Evolutionary conservation across 2,888 invertebrate genomes (phyloP), one percentile per base, ranked within the genome.

Genomic region (Oscheius sp.): DNA sequence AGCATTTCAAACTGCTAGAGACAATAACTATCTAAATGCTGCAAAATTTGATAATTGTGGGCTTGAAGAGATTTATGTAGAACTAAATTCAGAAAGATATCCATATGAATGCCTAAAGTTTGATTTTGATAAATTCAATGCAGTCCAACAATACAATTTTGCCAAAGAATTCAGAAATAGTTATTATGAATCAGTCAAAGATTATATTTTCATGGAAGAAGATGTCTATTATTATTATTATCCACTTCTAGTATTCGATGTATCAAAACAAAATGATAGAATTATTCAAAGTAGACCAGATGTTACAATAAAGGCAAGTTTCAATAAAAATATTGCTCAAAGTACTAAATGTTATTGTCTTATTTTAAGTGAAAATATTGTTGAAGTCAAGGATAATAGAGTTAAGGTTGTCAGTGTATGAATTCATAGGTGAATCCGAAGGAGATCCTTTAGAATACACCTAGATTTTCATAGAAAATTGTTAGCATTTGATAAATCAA

Each of bases 51-150:
- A n/a, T n/a, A n/a, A n/a, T n/a, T n/a, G n/a, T n/a, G n/a, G n/a
- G n/a, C n/a, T n/a, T n/a, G n/a, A n/a, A n/a, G n/a, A n/a, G n/a
- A n/a, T n/a, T n/a, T n/a, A n/a, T n/a, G n/a, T n/a, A n/a, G n/a
- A n/a, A n/a, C n/a, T n/a, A n/a, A n/a, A n/a, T n/a, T n/a, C 46
- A 12, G 79, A 79, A 48, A 74, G 79, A 69, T 79, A 79, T 73
- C 78, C 78, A 46, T 69, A 78, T 70, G 78, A 78, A 65, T 80
- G 79, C 65, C 66, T 79, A 17, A 78, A 71, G 50, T 78, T 80
- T 70, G 74, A 78, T 63, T 78, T 78, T 71, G 72, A 70, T 33
- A 79, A 73, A 53, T 79, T 74, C 39, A 76, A 78, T 45, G 46
- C 46, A 33, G 78, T 78, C 50, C 75, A 79, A 66, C 78, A 78